phyloP scores from a whole-genome alignment of 2,113 vertebrate genomes.

The Hirundichthys speculiger region DNA sequence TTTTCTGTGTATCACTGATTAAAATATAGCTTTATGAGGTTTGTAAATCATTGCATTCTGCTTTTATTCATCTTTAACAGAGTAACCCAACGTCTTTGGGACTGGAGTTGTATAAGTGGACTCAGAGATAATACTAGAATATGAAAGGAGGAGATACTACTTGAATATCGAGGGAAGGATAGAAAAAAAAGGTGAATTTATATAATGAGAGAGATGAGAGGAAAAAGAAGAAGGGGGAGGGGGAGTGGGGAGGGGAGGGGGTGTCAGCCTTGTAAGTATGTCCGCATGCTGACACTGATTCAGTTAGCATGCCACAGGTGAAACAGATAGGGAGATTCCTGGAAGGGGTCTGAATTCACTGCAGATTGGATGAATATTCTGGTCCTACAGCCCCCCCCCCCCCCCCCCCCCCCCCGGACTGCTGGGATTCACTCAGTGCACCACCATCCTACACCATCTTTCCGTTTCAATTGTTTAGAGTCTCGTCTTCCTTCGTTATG shows the following conservation, averaged over 20 bases:
- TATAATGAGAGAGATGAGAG: neutral
- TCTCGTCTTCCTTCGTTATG: no score
- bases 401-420: conserved; percentile 16
- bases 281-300: conserved; percentile 83
- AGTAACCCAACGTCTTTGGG: no score
- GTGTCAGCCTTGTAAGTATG: conserved; percentile 74
- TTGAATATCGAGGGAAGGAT: neutral
- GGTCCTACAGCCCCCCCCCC: conserved; percentile 23
- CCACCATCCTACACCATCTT: neutral
- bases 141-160: neutral
- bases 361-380: conserved; percentile 32
- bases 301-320: conserved; percentile 84
- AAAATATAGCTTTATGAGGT: no score
- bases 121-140: neutral
- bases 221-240: neutral
- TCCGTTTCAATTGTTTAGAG: no score
- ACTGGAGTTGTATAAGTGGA: no score
- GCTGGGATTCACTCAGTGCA: neutral
- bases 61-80: no score
- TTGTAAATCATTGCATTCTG: no score
- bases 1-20: no score
- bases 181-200: conserved; percentile 8
- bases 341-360: conserved; percentile 82
- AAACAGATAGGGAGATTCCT: conserved; percentile 82
- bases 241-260: conserved; percentile 4